Evolutionary conservation across 1,140 invertebrate species (phyloP).

Genomic region (Mactra quadrangularis): DNA sequence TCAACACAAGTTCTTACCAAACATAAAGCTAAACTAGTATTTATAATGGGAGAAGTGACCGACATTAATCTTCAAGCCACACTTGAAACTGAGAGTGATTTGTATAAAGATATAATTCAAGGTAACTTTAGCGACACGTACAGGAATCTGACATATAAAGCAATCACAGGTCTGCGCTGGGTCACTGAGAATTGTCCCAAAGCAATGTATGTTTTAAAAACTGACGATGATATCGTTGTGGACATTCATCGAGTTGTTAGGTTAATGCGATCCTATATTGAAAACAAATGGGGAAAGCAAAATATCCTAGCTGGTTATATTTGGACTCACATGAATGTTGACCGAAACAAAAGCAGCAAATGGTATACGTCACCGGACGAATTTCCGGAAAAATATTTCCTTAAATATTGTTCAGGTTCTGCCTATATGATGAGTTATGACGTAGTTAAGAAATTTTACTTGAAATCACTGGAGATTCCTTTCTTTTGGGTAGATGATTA

Average conservation of each 20-base stretch:
- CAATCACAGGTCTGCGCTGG: conserved; percentile 94
- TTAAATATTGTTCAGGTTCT: conserved; percentile 81
- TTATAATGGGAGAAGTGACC: conserved; percentile 87
- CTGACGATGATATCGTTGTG: conserved; percentile 92
- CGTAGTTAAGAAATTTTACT: conserved; percentile 76
- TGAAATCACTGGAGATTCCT: conserved; percentile 63
- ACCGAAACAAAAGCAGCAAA: conserved; percentile 77
- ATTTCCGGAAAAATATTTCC: conserved; percentile 78
- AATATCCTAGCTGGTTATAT: conserved; percentile 56
- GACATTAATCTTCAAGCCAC: conserved; percentile 81
- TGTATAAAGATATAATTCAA: conserved; percentile 69
- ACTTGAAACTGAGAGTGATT: conserved; percentile 78
- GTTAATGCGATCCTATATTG: conserved; percentile 16
- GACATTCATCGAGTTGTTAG: conserved; percentile 57
- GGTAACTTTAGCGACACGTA: conserved; percentile 71
- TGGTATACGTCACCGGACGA: conserved; percentile 79
- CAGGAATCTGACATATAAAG: conserved; percentile 81
- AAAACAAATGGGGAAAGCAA: conserved; percentile 46
- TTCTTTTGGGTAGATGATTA: conserved; percentile 81
- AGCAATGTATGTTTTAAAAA: conserved; percentile 90
- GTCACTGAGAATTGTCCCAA: conserved; percentile 87
- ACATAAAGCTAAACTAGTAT: conserved; percentile 83
- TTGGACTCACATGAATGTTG: conserved; percentile 67
- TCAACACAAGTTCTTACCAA: conserved; percentile 20
- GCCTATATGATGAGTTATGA: conserved; percentile 78